These are phyloP conservation scores for Chondrilla cf. caribensis DNA, from an alignment of 37 sponge, comb jelly and placozoan genomes.

Conservation along the genomic window DNA sequence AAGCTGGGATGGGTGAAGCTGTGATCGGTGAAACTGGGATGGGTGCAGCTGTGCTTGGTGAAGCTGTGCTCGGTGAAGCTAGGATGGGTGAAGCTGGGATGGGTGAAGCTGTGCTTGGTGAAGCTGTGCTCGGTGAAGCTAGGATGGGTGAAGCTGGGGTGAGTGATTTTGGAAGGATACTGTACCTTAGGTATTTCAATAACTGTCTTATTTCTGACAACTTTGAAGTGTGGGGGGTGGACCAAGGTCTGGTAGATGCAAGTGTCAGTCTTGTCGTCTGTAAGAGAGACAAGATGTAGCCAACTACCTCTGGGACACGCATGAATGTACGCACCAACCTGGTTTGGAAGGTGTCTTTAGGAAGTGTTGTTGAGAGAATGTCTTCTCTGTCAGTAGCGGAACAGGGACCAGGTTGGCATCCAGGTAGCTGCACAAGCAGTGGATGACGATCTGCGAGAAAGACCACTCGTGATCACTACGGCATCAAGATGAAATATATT, in stretches of 20 bases:
- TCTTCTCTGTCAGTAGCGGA: constrained; percentile 69
- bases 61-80: too few relatives aligned
- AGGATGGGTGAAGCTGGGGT: too few relatives aligned
- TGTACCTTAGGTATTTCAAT: constrained; percentile 64
- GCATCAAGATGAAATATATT: too few relatives aligned
- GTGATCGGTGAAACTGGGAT: too few relatives aligned
- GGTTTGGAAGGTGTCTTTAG: constrained; percentile 71
- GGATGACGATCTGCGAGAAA: constrained; percentile 66
- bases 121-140: too few relatives aligned
- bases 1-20: too few relatives aligned
- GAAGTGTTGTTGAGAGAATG: constrained; percentile 79
- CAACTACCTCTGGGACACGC: background rate
- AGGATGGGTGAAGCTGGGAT: too few relatives aligned
- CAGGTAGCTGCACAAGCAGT: constrained; percentile 74
- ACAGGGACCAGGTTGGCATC: constrained; percentile 77
- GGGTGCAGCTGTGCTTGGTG: too few relatives aligned
- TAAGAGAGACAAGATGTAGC: background rate
- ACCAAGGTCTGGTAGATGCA: constrained; percentile 65
- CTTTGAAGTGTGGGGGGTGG: constrained; percentile 84
- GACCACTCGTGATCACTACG: too few relatives aligned
- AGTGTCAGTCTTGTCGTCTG: constrained; percentile 50
- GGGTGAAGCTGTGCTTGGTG: too few relatives aligned
- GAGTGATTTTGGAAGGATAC: too few relatives aligned
- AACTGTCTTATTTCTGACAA: constrained; percentile 36
- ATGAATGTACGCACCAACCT: constrained; percentile 25